phyloP scores from a whole-genome alignment of 2,888 invertebrate genomes.

The Eupithecia tripunctaria region DNA sequence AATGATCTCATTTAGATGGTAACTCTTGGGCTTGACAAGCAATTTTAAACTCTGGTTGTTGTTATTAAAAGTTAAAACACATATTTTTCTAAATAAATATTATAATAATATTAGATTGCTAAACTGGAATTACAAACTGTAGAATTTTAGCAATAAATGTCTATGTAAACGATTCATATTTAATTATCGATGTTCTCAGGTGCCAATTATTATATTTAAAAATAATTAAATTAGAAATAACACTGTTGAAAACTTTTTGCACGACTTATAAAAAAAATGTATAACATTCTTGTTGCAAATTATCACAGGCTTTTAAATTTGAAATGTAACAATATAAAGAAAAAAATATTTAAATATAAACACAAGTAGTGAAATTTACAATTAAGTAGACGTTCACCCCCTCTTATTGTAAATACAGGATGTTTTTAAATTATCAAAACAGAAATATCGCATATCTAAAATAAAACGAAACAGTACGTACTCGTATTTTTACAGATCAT shows the following conservation, averaged over 20 bases:
- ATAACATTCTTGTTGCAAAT: not conserved
- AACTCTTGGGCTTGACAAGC: conserved; percentile 4
- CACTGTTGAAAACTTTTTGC: conserved; percentile 34
- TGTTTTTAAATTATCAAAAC: conserved; percentile 8
- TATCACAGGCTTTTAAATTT: conserved; percentile 19
- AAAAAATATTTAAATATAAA: conserved; percentile 7
- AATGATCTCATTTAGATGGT: conserved; percentile 9
- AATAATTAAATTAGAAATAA: conserved; percentile 19
- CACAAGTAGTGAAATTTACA: conserved; percentile 20
- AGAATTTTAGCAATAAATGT: not conserved
- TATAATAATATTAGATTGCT: conserved; percentile 10
- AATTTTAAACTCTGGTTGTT: conserved; percentile 19
- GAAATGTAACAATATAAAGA: conserved; percentile 12
- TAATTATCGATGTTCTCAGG: conserved; percentile 26
- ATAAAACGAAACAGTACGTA: not conserved
- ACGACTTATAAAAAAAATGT: conserved; percentile 13
- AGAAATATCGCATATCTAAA: not conserved
- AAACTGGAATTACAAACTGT: conserved; percentile 7
- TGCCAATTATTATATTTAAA: conserved; percentile 41
- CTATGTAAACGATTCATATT: conserved; percentile 8
- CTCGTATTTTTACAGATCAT: not conserved
- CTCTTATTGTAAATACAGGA: conserved; percentile 15
- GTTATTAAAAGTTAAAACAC: conserved; percentile 49
- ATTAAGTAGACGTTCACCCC: conserved; percentile 13
- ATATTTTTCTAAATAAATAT: conserved; percentile 32